Conservation (phyloP, 2,113 vertebrate species). For the Piprites chloris region DNA sequence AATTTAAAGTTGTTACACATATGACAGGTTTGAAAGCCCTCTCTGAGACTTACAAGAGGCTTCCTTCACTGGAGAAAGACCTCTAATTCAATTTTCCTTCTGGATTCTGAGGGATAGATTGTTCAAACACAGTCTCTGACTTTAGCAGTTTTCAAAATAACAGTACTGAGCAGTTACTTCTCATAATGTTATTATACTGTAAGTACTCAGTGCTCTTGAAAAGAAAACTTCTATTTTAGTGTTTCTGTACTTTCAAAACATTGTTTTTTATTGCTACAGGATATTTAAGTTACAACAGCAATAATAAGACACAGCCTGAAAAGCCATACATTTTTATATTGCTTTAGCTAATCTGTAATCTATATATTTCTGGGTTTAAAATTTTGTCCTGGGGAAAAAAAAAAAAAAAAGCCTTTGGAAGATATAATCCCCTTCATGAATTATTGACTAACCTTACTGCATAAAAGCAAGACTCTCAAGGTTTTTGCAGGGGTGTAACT, state of each 20-base stretch:
- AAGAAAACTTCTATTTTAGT: not conserved
- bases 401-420: not conserved
- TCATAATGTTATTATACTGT: not conserved
- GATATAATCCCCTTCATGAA: constrained; percentile 3
- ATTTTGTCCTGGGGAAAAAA: not conserved
- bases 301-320: not conserved
- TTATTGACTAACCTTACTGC: not conserved
- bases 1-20: not conserved
- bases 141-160: not conserved
- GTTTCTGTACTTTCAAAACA: not conserved
- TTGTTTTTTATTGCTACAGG: not conserved
- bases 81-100: not conserved
- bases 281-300: not conserved
- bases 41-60: not conserved
- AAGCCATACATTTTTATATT: not conserved
- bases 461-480: not conserved
- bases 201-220: not conserved
- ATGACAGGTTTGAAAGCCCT: not conserved
- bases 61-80: not conserved
- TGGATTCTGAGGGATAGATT: not conserved
- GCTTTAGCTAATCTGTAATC: not conserved
- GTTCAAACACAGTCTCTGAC: not conserved
- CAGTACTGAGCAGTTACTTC: not conserved
- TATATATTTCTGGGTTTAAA: not conserved
- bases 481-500: not conserved